These are phyloP conservation scores for Drosophila borealis DNA, from an alignment of 2,888 invertebrate genomes.

Conservation along the genomic window DNA sequence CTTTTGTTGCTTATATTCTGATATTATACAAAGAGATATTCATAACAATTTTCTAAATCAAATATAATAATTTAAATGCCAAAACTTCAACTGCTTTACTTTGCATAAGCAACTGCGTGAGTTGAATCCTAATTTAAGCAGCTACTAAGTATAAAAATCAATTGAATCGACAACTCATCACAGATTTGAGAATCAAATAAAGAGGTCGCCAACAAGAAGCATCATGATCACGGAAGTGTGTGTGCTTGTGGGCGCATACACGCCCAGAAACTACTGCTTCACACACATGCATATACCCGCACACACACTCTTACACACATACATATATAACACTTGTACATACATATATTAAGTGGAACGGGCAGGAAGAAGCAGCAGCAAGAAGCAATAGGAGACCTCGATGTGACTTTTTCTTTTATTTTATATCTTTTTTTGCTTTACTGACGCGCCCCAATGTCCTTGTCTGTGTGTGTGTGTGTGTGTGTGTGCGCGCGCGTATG, in stretches of 20 bases:
- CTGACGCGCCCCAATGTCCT: conserved; percentile 57
- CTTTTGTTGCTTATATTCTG: too few relatives aligned
- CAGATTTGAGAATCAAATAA: neutral
- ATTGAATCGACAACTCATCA: too few relatives aligned
- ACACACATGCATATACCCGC: neutral
- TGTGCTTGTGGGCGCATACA: neutral
- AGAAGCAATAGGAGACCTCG: conserved; percentile 9
- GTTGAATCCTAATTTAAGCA: too few relatives aligned
- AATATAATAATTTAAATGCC: too few relatives aligned
- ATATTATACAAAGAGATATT: too few relatives aligned
- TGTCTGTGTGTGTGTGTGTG: conserved; percentile 37
- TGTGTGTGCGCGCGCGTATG: conserved; percentile 9
- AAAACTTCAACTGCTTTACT: too few relatives aligned
- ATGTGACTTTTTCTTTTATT: conserved; percentile 33
- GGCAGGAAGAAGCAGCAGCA: neutral
- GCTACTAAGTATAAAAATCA: too few relatives aligned
- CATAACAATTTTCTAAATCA: too few relatives aligned
- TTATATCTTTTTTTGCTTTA: conserved; percentile 19
- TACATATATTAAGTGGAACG: neutral
- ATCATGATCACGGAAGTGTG: conserved; percentile 6
- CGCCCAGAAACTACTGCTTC: neutral
- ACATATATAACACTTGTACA: neutral
- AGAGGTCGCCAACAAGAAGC: neutral
- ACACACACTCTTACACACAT: neutral
- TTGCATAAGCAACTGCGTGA: too few relatives aligned